Evolutionary conservation across 2,797 vertebrate genomes (phyloP), one percentile per base, ranked within the genome.

Genomic region (Sebastes hopkinsi): DNA sequence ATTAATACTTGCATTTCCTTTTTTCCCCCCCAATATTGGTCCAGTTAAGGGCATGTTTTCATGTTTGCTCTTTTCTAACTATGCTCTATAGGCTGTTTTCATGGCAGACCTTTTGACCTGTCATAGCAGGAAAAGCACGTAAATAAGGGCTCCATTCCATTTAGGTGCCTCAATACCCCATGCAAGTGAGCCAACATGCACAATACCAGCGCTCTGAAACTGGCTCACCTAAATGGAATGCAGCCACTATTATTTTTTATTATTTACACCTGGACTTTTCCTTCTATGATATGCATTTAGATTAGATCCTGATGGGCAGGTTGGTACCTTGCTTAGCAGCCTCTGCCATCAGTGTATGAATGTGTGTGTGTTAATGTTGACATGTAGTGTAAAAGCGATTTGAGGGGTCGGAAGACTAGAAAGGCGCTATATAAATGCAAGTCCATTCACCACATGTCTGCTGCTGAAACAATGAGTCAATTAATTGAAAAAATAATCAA

Each of bases 91-190:
- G 8, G 7, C 12, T 56, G 10, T 27, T 78, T 52, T 77, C 27
- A 22, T n/a, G n/a, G 6, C 16, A 34, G 27, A 69, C 64, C 42
- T 29, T 65, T 75, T 74, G 36, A 67, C 29, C 62, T 54, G 59
- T 52, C 50, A 52, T 54, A 3, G 12, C 42, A 65, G 68, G 50
- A 67, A 60, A 59, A 65, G 42, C 55, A 56, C 65, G 5, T 71
- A 18, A 20, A 5, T 4, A 29, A 34, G 23, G 46, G 38, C 52
- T 65, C 12, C 2, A 3, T 60, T 80, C 23, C 18, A 50, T 69
- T 81, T 25, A 54, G 8, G 18, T 68, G 25, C 27, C 38, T n/a
- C 18, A 46, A 4, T 25, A 61, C 18, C 4, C 27, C 6, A 4
- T 12, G 8, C 11, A 62, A 20, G 12, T 25, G 54, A 67, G 16